A percentile compares a stretch with the other conserved stretches of the same genome.
These are phyloP conservation scores for Netelia inedita DNA, from an alignment of 2,888 invertebrate genomes.

Conservation along the genomic window DNA sequence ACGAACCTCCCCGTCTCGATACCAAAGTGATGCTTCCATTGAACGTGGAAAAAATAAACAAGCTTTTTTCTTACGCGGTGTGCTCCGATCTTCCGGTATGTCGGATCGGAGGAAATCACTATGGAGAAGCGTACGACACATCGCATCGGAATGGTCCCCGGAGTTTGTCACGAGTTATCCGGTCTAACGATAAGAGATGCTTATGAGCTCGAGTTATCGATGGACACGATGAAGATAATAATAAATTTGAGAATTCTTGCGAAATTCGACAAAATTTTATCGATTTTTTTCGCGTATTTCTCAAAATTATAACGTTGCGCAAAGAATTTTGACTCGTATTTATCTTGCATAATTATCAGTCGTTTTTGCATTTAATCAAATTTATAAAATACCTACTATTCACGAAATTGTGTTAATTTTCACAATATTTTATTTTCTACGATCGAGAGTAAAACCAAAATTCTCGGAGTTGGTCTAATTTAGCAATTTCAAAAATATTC, in stretches of 20 bases:
- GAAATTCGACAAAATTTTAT: neutral
- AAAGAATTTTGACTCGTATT: too few relatives aligned
- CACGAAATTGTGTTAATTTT: too few relatives aligned
- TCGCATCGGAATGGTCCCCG: neutral
- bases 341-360: too few relatives aligned
- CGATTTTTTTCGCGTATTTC: too few relatives aligned
- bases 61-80: conserved; percentile 49
- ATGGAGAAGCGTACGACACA: conserved; percentile 5
- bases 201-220: neutral
- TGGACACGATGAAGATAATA: neutral
- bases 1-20: conserved; percentile 8
- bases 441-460: too few relatives aligned
- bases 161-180: neutral
- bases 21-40: neutral
- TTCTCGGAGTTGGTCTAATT: too few relatives aligned
- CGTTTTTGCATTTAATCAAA: too few relatives aligned
- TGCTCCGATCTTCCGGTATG: conserved; percentile 63
- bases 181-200: neutral
- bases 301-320: too few relatives aligned
- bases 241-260: neutral
- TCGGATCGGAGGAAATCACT: conserved; percentile 63
- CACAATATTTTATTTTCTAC: too few relatives aligned
- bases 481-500: too few relatives aligned
- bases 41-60: conserved; percentile 3
- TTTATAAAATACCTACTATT: too few relatives aligned